Evolutionary conservation across 2,797 vertebrate species (phyloP), one percentile per base, ranked within the genome.

Genomic region (Caiman crocodilus): DNA sequence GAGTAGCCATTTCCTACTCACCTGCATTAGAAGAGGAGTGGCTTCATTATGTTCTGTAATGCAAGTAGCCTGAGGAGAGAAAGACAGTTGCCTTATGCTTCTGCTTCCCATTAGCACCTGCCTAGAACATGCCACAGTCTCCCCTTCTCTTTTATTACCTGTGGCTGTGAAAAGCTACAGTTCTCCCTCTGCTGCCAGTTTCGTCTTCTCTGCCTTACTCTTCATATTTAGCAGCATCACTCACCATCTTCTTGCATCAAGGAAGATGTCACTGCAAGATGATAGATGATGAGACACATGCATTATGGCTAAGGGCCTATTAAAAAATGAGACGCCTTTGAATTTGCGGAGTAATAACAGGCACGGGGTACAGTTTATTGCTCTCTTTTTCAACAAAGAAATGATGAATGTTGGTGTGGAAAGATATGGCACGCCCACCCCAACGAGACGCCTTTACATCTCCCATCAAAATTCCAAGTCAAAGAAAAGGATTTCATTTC

Each of bases 241-340:
- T 97, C 90, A 78, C 69, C 79, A 88, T 79, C 80, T 83, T 57
- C 82, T 80, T 86, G 73, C 94, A 91, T 87, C 82, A 58, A 89
- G 93, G 92, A 56, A 92, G 95, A 85, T 87, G 96, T 82, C 92
- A 87, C 63, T 13, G 2, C 23, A 0, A 77, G 94, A 94, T 95
- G 96, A 96, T 93, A 92, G 96, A 96, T 58, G 94, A 67, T 50
- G 92, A 95, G 92, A 89, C 83, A 89, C 82, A 32, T 60, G 93
- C 18, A 1, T 80, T 93, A 55, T 87, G 93, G 96, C 93, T 95
- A 88, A 96, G 95, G 96, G 91, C 76, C 92, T 92, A 92, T 96
- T 97, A 95, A 96, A 96, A 78, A 91, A 86, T 0, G 32, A 97
- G 90, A 91, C 91, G 87, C 93, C 96, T 97, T 97, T 97, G 96